Evolutionary conservation across 92 coral and sea anemone species (phyloP).

Genomic region (Blastomussa wellsi): DNA sequence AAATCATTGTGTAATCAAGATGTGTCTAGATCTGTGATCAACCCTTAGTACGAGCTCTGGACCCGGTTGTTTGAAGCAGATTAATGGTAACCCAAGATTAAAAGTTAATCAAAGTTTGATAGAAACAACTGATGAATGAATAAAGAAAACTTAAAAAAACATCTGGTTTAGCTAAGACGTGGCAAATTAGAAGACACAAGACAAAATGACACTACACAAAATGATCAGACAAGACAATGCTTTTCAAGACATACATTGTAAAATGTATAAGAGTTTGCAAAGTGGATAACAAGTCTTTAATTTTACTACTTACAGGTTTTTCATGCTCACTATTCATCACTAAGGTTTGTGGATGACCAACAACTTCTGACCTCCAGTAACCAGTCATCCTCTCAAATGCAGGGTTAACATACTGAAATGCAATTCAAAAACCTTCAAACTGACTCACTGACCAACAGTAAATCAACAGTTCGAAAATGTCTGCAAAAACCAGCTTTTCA

Average conservation of each 20-base stretch:
- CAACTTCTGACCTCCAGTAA: conserved; percentile 74
- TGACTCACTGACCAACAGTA: not conserved
- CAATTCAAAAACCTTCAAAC: not conserved
- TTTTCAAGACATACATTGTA: too few relatives aligned
- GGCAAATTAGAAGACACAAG: too few relatives aligned
- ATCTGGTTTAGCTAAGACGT: too few relatives aligned
- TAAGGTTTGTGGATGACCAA: conserved; percentile 75
- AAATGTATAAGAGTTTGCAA: too few relatives aligned
- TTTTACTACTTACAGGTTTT: conserved; percentile 61
- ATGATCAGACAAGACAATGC: too few relatives aligned
- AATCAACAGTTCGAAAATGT: not conserved
- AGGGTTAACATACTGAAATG: conserved; percentile 87
- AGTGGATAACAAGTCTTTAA: not conserved
- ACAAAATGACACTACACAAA: too few relatives aligned
- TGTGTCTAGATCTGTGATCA: not conserved
- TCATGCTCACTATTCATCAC: conserved; percentile 71
- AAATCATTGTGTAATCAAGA: not conserved
- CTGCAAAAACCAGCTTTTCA: not conserved
- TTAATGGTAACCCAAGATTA: not conserved
- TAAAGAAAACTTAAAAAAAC: too few relatives aligned
- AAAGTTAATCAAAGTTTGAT: too few relatives aligned
- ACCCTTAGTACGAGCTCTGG: not conserved
- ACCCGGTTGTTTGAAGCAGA: not conserved
- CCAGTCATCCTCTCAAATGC: conserved; percentile 93
- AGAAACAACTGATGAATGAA: too few relatives aligned